Evolutionary conservation across 2,888 invertebrate genomes (phyloP).

Genomic region (Psylliodes chrysocephalus): DNA sequence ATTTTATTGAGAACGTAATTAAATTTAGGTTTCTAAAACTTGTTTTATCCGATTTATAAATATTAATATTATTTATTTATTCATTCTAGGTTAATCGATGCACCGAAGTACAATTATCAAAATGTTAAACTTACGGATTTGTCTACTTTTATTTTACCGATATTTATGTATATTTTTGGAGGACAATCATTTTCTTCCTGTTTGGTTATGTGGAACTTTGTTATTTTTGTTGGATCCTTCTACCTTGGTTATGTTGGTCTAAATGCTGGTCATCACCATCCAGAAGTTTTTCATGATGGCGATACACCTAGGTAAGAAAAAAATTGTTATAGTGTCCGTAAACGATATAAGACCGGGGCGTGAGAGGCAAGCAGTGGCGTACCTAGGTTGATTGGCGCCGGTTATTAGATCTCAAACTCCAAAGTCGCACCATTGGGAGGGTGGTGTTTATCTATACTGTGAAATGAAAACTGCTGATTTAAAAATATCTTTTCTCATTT

Average conservation of each 20-base stretch:
- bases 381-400: too few species aligned
- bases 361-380: too few species aligned
- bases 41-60: too few species aligned
- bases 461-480: too few species aligned
- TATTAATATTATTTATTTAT: too few species aligned
- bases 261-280: constrained; percentile 84
- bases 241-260: constrained; percentile 73
- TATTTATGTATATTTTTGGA: constrained; percentile 62
- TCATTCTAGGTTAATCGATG: constrained; percentile 4
- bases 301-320: constrained; percentile 72
- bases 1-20: too few species aligned
- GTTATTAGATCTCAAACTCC: too few species aligned
- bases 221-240: constrained; percentile 70
- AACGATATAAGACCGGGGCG: too few species aligned
- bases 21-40: too few species aligned
- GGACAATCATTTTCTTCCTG: constrained; percentile 55
- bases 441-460: too few species aligned
- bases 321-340: background rate
- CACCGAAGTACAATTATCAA: constrained; percentile 35
- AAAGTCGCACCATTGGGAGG: too few species aligned
- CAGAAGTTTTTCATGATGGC: constrained; percentile 82
- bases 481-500: too few species aligned
- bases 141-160: constrained; percentile 62
- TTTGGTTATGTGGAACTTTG: constrained; percentile 71
- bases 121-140: constrained; percentile 57